A percentile compares a stretch with the other conserved stretches of the same genome.
These are phyloP conservation scores for Spinibarbus caldwelli DNA, from an alignment of 2,797 vertebrate genomes.

Conservation along the genomic window DNA sequence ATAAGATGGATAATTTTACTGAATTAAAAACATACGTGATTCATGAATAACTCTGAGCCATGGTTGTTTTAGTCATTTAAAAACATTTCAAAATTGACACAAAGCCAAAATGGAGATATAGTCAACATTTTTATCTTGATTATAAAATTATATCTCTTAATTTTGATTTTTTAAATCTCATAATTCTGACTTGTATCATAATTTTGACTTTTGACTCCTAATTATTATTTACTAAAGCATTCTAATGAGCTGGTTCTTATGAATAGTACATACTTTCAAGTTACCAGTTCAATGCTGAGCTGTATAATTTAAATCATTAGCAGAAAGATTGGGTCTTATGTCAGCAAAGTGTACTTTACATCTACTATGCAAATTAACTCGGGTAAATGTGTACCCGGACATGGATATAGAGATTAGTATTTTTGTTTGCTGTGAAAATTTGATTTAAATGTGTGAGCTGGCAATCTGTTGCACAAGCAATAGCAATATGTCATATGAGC, in stretches of 20 bases:
- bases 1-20: not conserved
- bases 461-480: slow-evolving; percentile 15
- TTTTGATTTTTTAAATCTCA: not conserved
- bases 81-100: not conserved
- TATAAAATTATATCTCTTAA: not conserved
- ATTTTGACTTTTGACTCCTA: not conserved
- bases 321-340: not conserved
- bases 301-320: not conserved
- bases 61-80: not conserved
- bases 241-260: not conserved
- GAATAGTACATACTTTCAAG: not conserved
- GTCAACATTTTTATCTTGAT: not conserved
- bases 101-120: not conserved
- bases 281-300: not conserved
- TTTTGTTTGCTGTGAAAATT: not conserved
- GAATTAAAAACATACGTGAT: not conserved
- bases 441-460: slow-evolving; percentile 18
- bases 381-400: not conserved
- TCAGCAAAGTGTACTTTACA: not conserved
- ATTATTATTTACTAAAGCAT: not conserved
- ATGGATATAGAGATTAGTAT: not conserved
- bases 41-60: not conserved
- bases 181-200: not conserved
- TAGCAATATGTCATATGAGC: slow-evolving; percentile 24
- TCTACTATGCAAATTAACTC: not conserved